A percentile compares a stretch with the other conserved stretches of the same genome.
Evolutionary conservation across 2,113 vertebrate genomes (phyloP).

Genomic region (Xiphophorus couchianus): DNA sequence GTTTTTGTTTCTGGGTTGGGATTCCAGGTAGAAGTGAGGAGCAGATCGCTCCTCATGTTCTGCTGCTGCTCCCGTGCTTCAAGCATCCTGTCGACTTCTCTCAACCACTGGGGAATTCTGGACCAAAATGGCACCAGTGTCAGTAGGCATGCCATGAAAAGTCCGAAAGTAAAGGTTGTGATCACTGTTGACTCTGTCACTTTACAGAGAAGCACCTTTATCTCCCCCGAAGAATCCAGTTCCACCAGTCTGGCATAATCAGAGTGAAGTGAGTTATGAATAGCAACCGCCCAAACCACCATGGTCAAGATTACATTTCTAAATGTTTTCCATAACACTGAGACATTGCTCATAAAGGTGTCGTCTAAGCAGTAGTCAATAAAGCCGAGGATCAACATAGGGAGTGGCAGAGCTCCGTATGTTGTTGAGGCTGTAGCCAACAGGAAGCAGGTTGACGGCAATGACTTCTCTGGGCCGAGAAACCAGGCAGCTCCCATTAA

Average conservation of each 20-base stretch:
- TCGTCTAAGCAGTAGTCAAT: conserved; percentile 56
- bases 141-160: conserved; percentile 19
- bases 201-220: conserved; percentile 45
- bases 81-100: conserved; percentile 34
- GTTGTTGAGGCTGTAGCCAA: conserved; percentile 58
- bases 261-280: conserved; percentile 24
- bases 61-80: conserved; percentile 3
- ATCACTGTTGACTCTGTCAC: conserved; percentile 50
- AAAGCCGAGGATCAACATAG: conserved; percentile 58
- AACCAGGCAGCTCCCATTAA: conserved; percentile 37
- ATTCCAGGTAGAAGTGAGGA: background rate
- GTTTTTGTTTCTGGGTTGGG: background rate
- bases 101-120: conserved; percentile 48
- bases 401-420: conserved; percentile 69
- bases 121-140: conserved; percentile 56
- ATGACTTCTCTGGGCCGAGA: conserved; percentile 5
- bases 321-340: conserved; percentile 7
- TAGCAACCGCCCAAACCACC: conserved; percentile 65
- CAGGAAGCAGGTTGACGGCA: conserved; percentile 51
- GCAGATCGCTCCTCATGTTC: conserved; percentile 43
- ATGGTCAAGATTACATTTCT: conserved; percentile 25
- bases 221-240: background rate
- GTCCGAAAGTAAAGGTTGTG: conserved; percentile 18
- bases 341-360: background rate
- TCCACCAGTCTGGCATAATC: conserved; percentile 7